Base-by-base conservation (phyloP, 2,888 invertebrate species). In the Plagodis dolabraria region DNA sequence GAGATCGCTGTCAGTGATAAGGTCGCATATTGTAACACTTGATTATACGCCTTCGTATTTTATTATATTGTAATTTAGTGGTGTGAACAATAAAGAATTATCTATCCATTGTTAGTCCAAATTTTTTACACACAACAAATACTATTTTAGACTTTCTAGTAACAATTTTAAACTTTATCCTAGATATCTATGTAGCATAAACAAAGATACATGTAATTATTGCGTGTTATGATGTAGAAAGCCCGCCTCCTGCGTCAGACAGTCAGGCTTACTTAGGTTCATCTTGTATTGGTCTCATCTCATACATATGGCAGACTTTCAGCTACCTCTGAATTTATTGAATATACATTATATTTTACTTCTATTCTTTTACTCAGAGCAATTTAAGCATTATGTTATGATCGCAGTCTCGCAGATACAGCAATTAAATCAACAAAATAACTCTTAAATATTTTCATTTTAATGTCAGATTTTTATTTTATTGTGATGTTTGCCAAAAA, bases 401-500 rank as follows among this genome's bases (percentile, higher is more conserved):
- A 22, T 22, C 22, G 22, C 22, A 22, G 22, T 22, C 22, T 22
- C 22, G 22, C 22, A 22, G 22, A 22, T 22, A 22, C 22, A 22
- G 36, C 36, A 7, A 7, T 36, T 36, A 36, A 36, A 36, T 1
- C 5, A 36, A 7, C 36, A 36, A 7, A 7, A 7, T 36, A 36
- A 8, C 36, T 36, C 0, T 36, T 6, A 53, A 59, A 54, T 43
- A 33, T 51, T 38, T 54, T 50, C 36, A 46, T 34, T 10, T 47
- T 54, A 55, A 55, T 48, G 60, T 22, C 22, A 45, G 46, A 50
- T 49, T 53, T 53, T 38, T 47, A 60, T 54, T 55, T 60, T 60
- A 56, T 56, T 55, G 53, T 53, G 33, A 47, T 57, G 54, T 54
- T 54, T 57, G 40, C 45, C 47, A 57, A 62, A 49, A 57, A 62